Conservation (phyloP, 2,888 invertebrate species). For the Drosophila paramelanica region DNA sequence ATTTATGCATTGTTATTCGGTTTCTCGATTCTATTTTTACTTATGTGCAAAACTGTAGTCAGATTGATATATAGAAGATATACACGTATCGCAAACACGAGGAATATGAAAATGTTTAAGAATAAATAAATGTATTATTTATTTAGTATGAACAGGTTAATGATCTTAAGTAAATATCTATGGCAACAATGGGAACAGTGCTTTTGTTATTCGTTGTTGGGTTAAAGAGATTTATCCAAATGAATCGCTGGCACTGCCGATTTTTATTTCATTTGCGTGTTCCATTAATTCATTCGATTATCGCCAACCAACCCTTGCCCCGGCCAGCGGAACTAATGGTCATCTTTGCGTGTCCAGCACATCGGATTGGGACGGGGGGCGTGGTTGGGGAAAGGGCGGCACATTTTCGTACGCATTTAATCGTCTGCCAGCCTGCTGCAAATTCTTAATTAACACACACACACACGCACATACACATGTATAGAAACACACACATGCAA, state of each 20-base stretch:
- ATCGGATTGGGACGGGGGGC: conserved; percentile 7
- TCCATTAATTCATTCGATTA: conserved; percentile 76
- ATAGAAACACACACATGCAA: conserved; percentile 52
- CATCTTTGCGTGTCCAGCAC: conserved; percentile 61
- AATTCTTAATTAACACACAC: conserved; percentile 77
- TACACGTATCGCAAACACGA: not conserved
- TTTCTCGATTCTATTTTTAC: not conserved
- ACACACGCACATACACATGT: conserved; percentile 8
- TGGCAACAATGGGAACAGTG: conserved; percentile 5
- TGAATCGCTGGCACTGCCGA: conserved; percentile 60
- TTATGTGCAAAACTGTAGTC: not conserved
- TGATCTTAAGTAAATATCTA: not conserved
- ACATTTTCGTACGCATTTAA: conserved; percentile 69
- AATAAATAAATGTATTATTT: not conserved
- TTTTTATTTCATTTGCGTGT: conserved; percentile 72
- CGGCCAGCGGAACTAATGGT: conserved; percentile 62
- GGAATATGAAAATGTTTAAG: no score
- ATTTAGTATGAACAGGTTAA: not conserved
- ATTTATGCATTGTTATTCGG: conserved; percentile 68
- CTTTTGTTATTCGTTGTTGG: conserved; percentile 27
- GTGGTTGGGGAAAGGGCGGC: conserved; percentile 9
- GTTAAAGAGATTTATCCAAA: conserved; percentile 58
- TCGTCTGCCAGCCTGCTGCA: conserved; percentile 68
- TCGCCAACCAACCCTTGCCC: conserved; percentile 41
- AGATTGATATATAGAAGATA: conserved; percentile 11